A percentile compares a stretch with the other conserved stretches of the same genome.
Conservation (phyloP, 1,140 invertebrate genomes). For the Panagrolaimus sp. region DNA sequence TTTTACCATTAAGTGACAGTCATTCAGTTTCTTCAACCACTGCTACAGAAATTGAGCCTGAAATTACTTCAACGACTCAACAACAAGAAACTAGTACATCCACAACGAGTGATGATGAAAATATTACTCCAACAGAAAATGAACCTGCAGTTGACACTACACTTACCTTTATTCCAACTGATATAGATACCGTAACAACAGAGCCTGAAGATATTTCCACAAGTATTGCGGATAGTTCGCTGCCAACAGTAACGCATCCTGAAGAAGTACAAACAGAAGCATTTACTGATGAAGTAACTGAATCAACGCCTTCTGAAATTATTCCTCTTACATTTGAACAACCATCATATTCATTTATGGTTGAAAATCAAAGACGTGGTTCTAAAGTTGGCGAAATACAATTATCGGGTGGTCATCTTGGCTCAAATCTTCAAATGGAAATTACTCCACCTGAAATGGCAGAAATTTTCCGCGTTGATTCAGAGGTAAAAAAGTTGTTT, state of each 20-base stretch:
- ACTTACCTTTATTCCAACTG: neutral
- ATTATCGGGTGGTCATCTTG: neutral
- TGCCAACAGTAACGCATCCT: neutral
- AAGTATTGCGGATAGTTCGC: neutral
- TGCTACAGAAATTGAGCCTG: too few relatives aligned
- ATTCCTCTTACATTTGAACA: constrained; percentile 1
- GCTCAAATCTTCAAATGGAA: neutral
- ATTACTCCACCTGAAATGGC: constrained; percentile 6
- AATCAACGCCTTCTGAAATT: neutral
- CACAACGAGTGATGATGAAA: neutral
- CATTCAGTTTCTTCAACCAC: too few relatives aligned
- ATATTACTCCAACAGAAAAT: neutral
- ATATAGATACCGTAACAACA: neutral
- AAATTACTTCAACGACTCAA: too few relatives aligned
- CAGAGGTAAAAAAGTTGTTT: neutral
- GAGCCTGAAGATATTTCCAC: neutral
- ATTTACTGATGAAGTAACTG: neutral
- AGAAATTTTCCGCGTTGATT: neutral
- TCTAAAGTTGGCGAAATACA: neutral
- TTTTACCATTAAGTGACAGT: too few relatives aligned
- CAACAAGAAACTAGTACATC: too few relatives aligned
- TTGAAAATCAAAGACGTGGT: neutral
- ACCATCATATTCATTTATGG: neutral
- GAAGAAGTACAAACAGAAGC: neutral
- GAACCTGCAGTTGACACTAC: too few relatives aligned